Evolutionary conservation across 2,113 vertebrate species (phyloP), one percentile per base, ranked within the genome.

Genomic region (Microtus pennsylvanicus): DNA sequence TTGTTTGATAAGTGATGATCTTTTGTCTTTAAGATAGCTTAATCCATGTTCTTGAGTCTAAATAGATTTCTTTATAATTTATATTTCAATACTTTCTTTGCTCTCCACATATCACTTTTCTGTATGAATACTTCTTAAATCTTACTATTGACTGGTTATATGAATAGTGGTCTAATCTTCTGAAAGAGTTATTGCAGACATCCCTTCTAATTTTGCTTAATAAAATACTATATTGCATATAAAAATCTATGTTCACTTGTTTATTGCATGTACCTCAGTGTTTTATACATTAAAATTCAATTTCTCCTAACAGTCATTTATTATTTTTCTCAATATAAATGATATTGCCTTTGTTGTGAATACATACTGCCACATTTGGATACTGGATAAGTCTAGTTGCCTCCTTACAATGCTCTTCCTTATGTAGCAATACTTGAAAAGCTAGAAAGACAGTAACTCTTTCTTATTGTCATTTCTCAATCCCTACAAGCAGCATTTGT

Each of bases 351-450:
- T 10, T 33, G 3, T 5, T 65, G 26, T 70, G 47, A 69, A 47
- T 50, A 70, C 0, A 19, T 30, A 5, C 4, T 70, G 2, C 28
- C 1, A 9, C 33, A 38, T 70, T 1, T 63, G 9, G 14, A 6
- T 21, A 47, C 16, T 33, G 65, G 76, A 47, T 47, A 19, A 72
- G 72, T 76, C 21, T 22, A 82, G 10, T 47, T 92, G 22, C 5
- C 50, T 75, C 91, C 5, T 17, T 55, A 33, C 8, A 7, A 26
- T 65, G 67, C 4, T 65, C 77, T 7, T 61, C 2, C 72, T 93
- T 42, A 7, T 70, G 14, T 78, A 50, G 33, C 33, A 91, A 75
- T 38, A 70, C 55, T 3, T 61, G 86, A 65, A 94, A 83, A 61
- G 87, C 1, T 14, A 55, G 75, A 1, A 0, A 65, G 63, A 65